Evolutionary conservation across 2,113 vertebrate species (phyloP), one percentile per base, ranked within the genome.

Genomic region (Rhea pennata): DNA sequence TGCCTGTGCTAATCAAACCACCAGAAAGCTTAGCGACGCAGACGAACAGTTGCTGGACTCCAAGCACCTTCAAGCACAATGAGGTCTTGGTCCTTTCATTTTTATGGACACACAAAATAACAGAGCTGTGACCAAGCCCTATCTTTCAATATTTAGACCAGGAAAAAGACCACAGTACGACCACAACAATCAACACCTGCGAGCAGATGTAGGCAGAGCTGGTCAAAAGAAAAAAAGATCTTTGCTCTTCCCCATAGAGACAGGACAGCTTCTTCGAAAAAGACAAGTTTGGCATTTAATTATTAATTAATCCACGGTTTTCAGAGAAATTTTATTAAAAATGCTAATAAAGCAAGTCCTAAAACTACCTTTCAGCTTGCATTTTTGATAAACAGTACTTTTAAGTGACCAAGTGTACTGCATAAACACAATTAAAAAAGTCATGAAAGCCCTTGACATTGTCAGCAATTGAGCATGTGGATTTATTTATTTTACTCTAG

Each of bases 351-450:
- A 46, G 79, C 90, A 44, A 75, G 6, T 81, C 48, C 65, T 81
- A 65, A 79, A 81, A 17, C 33, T 92, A 75, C 72, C 22, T 87
- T 93, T 92, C 95, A 44, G 53, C 13, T 21, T 59, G 66, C 4
- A 62, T 93, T 92, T 94, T 93, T 33, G 27, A 61, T 84, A 92
- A 94, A 92, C 27, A 74, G 16, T 66, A 84, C 71, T 84, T 46
- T 86, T 67, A 92, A 88, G 66, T 91, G 44, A 79, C 53, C 87
- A 62, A 72, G 79, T 72, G 86, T 84, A 54, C 31, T 74, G 59
- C 15, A 56, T 15, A 87, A 95, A 89, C 29, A 89, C 21, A 42
- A 31, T 59, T 79, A 3, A 20, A 31, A 50, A 88, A 94, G 64
- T 89, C 81, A 79, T 71, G 46, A 71, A 79, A 91, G 23, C 44